Conservation (phyloP, 2,797 vertebrate species). For the Esox masquinongy region DNA sequence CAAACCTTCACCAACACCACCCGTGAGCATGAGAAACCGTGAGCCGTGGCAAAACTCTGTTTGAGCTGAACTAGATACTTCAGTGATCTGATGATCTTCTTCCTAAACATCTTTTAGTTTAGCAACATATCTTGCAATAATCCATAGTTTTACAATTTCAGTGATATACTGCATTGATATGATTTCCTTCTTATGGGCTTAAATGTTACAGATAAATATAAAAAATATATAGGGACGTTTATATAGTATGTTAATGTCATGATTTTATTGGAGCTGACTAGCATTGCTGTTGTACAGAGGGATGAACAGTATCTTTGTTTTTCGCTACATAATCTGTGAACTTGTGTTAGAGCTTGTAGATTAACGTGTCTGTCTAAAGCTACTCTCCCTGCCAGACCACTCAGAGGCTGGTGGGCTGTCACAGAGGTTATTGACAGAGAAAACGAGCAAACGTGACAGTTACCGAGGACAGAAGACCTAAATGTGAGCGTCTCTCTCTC, state of each 20-base stretch:
- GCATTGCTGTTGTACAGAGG: background rate
- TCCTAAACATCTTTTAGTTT: background rate
- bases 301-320: background rate
- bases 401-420: slow-evolving; percentile 3
- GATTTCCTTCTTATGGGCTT: background rate
- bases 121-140: background rate
- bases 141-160: background rate
- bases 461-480: background rate
- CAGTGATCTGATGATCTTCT: background rate
- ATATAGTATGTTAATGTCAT: background rate
- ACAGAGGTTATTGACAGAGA: slow-evolving; percentile 39
- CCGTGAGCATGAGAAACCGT: slow-evolving; percentile 28
- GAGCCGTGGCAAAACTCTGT: slow-evolving; percentile 38
- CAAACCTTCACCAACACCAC: slow-evolving; percentile 45
- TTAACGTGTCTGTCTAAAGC: slow-evolving; percentile 17
- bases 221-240: background rate
- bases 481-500: background rate
- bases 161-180: background rate
- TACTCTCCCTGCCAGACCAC: slow-evolving; percentile 11
- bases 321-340: slow-evolving; percentile 13
- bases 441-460: slow-evolving; percentile 50
- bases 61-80: slow-evolving; percentile 27
- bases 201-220: background rate
- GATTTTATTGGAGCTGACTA: background rate
- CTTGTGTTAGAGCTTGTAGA: background rate